Base-by-base conservation (phyloP, 2,797 vertebrate species). In the Epinephelus coioides region DNA sequence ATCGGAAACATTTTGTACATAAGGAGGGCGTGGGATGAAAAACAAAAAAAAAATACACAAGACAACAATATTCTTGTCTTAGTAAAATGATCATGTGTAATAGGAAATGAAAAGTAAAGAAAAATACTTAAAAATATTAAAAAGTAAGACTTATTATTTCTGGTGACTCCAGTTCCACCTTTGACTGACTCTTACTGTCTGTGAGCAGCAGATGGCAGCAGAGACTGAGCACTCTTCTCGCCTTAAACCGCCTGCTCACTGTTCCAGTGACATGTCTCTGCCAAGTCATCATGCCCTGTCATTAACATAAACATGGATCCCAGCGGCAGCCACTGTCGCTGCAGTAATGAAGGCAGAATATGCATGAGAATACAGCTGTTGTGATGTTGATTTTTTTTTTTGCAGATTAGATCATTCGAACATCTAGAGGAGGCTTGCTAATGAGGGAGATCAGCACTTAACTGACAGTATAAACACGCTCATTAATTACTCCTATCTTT, bases 121-220 rank as follows among this genome's bases (percentile, higher is more conserved):
- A 10, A 19, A 72, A 50, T 23, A 57, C 6, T n/a, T 25, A 6
- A 6, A 34, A 34, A 34, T 34, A 34, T 34, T 34, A 34, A 5
- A 34, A 34, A 34, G 30, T 34, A 7, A 34, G 7, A 34, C 7
- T 34, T 2, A 8, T 2, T 34, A 7, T 34, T 34, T 34, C 34
- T 34, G 27, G 27, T 30, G n/a, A 78, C 15, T 44, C 3, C n/a
- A 14, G 30, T 3, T 40, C 46, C 25, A 50, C 15, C 46, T 25
- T 19, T 12, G 44, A 18, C 15, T 1, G 14, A 15, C 17, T 18
- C 5, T 55, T 73, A 0, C 83, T 14, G 7, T 46, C 4, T 77
- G 17, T 73, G n/a, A 51, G 21, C 95, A 93, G 88, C 85, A 87
- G 95, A 74, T 90, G 93, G 94, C 91, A 91, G 90, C 89, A 94